Base-by-base conservation (phyloP, 2,888 invertebrate genomes). In the Noctua janthina region DNA sequence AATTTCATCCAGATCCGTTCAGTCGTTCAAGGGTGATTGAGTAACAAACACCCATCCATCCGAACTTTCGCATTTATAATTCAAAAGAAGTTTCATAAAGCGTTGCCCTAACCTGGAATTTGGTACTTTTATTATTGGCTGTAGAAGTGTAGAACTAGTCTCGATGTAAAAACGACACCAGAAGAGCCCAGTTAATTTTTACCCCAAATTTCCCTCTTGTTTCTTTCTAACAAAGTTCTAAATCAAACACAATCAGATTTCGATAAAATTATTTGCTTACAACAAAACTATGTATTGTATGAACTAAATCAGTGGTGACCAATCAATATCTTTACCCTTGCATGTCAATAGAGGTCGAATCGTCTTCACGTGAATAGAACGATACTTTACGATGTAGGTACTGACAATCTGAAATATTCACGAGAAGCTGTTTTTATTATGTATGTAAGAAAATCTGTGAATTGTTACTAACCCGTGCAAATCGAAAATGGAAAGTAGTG, bases 261-360 rank as follows among this genome's bases (percentile, higher is more conserved):
- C 17, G 74, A 70, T 49, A 59, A 46, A 39, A 66, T 43, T 59
- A 51, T 74, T 87, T 74, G 8, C 70, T 71, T 74, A 69, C 56
- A 70, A 62, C 46, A 72, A 84, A 86, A 83, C 56, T 85, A 67
- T 77, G 43, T 74, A 80, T 85, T 80, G 81, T 68, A 56, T 39
- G 75, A 79, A 87, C 68, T 76, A 85, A 85, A 87, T 85, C 85
- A 87, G 73, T 84, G 75, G 66, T 84, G 75, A n/a, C 39, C 73
- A 88, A 88, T 82, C 68, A 86, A 78, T 86, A 78, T 82, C 70
- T 74, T 86, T 86, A 82, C 88, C 86, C 86, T 88, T 86, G 71
- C 76, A 69, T 82, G 74, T 76, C 78, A 68, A 73, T 82, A 86
- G 86, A 88, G 86, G 86, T 86, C 86, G 82, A 73, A 64, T 85